Conservation (phyloP, 2,888 invertebrate species). For the Girardia tigrina region DNA sequence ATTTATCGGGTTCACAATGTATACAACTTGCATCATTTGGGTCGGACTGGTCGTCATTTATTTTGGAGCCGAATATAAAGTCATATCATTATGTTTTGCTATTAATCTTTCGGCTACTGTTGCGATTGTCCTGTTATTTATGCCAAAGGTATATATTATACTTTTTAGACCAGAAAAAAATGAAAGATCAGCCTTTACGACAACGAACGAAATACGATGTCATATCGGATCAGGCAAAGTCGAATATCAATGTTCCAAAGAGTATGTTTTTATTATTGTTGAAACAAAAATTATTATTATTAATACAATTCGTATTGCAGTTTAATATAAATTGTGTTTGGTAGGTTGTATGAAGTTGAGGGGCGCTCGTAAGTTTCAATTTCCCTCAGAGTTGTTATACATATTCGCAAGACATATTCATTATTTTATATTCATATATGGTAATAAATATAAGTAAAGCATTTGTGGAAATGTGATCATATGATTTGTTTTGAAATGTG, state of each 20-base stretch:
- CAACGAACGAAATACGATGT: slow-evolving; percentile 60
- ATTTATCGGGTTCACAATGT: slow-evolving; percentile 86
- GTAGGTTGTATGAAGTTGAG: too few species aligned
- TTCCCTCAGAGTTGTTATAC: too few species aligned
- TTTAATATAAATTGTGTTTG: too few species aligned
- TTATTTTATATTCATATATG: too few species aligned
- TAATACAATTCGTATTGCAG: background rate
- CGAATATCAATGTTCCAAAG: background rate
- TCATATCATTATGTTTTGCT: slow-evolving; percentile 59
- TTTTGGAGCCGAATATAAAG: slow-evolving; percentile 65
- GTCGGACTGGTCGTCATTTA: slow-evolving; percentile 89
- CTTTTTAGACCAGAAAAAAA: slow-evolving; percentile 63
- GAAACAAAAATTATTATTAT: background rate
- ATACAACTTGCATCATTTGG: slow-evolving; percentile 94
- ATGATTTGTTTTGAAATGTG: too few species aligned
- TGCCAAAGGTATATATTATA: slow-evolving; percentile 66
- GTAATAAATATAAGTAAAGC: too few species aligned
- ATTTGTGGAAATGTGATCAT: too few species aligned
- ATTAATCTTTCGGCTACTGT: slow-evolving; percentile 63
- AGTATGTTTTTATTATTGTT: background rate
- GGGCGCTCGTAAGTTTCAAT: too few species aligned
- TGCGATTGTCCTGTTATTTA: slow-evolving; percentile 61
- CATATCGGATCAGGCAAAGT: slow-evolving; percentile 54
- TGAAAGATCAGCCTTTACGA: slow-evolving; percentile 61
- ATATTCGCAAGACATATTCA: too few species aligned